A percentile compares a stretch with the other conserved stretches of the same genome.
Conservation (phyloP, 2,888 invertebrate genomes). For the Plemyria rubiginata region DNA sequence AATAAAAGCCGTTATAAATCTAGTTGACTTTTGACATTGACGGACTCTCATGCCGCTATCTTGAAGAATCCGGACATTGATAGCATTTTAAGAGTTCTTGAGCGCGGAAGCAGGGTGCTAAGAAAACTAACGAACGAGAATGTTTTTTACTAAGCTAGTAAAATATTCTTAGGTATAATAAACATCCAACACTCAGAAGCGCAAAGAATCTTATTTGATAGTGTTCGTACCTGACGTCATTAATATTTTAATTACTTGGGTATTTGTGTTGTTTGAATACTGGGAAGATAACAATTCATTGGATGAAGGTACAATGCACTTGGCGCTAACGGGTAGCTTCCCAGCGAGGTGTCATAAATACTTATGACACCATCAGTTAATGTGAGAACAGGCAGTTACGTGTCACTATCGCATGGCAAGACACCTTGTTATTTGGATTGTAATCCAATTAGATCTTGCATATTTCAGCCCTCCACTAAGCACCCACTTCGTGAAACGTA, state of each 20-base stretch:
- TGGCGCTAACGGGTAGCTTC: conserved; percentile 36
- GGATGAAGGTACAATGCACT: conserved; percentile 47
- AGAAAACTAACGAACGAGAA: neutral
- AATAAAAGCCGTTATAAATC: conserved; percentile 45
- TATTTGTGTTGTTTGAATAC: too few relatives aligned
- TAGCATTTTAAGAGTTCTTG: conserved; percentile 28
- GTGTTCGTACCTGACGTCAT: too few relatives aligned
- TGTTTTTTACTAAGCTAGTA: neutral
- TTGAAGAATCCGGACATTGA: conserved; percentile 22
- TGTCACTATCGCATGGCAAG: conserved; percentile 26
- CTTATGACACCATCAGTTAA: conserved; percentile 49
- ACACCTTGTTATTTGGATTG: neutral
- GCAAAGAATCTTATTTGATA: too few relatives aligned
- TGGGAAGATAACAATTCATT: neutral
- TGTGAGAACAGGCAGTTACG: conserved; percentile 49
- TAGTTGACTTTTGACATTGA: conserved; percentile 45
- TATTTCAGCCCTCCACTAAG: neutral
- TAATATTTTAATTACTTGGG: too few relatives aligned
- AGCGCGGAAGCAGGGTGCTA: conserved; percentile 9
- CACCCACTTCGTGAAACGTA: neutral
- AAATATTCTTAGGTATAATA: too few relatives aligned
- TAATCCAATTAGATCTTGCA: neutral
- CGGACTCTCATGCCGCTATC: conserved; percentile 27
- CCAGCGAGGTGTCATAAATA: conserved; percentile 48
- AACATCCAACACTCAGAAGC: too few relatives aligned